Evolutionary conservation across 1,140 invertebrate genomes (phyloP).

Genomic region (Mercenaria mercenaria): DNA sequence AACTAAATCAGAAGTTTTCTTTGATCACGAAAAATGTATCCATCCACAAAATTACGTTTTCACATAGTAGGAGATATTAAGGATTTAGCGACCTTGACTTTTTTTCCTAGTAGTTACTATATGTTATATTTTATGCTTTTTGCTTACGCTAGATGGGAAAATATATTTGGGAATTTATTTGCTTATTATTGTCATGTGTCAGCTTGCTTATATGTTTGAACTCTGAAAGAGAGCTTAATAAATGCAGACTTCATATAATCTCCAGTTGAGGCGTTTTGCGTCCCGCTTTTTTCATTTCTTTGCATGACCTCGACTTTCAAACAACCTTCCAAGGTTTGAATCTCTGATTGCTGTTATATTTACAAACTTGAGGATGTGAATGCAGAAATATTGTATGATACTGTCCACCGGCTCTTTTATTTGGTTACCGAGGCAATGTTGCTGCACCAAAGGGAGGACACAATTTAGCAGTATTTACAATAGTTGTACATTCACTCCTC

Average conservation of each 20-base stretch:
- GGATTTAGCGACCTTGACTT: not conserved
- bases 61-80: not conserved
- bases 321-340: not conserved
- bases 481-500: not conserved
- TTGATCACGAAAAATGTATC: too few relatives aligned
- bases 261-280: slow-evolving; percentile 38
- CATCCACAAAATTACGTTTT: too few relatives aligned
- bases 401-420: not conserved
- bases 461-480: not conserved
- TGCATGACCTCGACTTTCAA: slow-evolving; percentile 56
- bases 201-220: slow-evolving; percentile 51
- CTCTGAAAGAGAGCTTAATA: slow-evolving; percentile 65
- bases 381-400: not conserved
- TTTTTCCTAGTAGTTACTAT: slow-evolving; percentile 46
- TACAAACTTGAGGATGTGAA: not conserved
- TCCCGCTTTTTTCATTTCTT: slow-evolving; percentile 60
- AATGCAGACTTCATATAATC: slow-evolving; percentile 62
- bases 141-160: slow-evolving; percentile 51
- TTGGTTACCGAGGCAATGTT: not conserved
- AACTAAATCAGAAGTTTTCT: too few relatives aligned
- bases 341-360: slow-evolving; percentile 35
- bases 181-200: slow-evolving; percentile 61
- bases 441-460: not conserved
- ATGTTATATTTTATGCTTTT: slow-evolving; percentile 62
- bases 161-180: slow-evolving; percentile 65